Percentiles rank a stretch among this genome's conserved stretches.
These are phyloP conservation scores for Odontophorus gujanensis DNA, from an alignment of 2,113 vertebrate genomes.

Conservation along the genomic window DNA sequence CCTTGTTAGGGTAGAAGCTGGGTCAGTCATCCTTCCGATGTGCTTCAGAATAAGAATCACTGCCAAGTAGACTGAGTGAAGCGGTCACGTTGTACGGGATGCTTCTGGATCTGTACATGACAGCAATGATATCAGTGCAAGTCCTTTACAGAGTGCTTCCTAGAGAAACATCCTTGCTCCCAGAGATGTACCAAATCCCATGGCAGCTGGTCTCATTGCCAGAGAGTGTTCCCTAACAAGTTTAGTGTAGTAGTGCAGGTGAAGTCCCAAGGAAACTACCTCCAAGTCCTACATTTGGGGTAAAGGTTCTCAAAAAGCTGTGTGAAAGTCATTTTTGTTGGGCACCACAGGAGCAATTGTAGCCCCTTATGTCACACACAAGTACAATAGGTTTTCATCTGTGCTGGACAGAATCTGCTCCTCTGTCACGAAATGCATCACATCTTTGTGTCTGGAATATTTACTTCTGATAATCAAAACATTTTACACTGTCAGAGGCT, in stretches of 20 bases:
- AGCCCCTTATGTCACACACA: fast-evolving
- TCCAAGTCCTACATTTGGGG: neutral
- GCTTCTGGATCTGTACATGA: fast-evolving
- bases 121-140: neutral
- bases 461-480: fast-evolving
- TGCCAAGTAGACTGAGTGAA: neutral
- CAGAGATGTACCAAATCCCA: too few relatives aligned
- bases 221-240: fast-evolving
- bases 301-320: neutral
- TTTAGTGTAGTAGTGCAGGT: neutral
- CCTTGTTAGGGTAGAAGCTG: neutral
- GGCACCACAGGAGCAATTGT: neutral
- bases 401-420: neutral
- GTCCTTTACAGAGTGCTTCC: neutral
- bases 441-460: neutral
- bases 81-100: neutral
- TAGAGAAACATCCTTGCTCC: neutral
- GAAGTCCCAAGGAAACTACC: neutral
- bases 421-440: neutral
- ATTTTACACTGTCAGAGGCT: neutral
- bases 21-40: neutral
- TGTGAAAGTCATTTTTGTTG: fast-evolving
- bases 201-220: neutral
- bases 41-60: neutral
- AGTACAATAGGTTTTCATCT: neutral